Percentiles rank a stretch among this genome's conserved stretches.
phyloP scores from a whole-genome alignment of 92 coral and sea anemone species.

The Bergia sp. region DNA sequence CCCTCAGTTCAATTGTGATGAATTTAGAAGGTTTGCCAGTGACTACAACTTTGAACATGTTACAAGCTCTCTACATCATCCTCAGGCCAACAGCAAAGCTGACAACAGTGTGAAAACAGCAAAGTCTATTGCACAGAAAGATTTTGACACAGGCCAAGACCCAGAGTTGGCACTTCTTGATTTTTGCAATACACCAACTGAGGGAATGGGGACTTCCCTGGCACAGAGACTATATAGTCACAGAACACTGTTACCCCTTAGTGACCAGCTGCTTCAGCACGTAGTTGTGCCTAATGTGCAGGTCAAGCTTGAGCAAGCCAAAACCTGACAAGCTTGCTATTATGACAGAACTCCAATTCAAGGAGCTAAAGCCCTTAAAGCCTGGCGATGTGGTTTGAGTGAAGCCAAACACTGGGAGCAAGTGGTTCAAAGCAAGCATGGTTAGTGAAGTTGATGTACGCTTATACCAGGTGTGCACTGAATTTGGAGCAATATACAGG shows the following conservation, averaged over 20 bases:
- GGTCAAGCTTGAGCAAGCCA: not conserved
- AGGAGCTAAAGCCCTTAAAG: not conserved
- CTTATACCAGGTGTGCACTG: no score
- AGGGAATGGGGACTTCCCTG: not conserved
- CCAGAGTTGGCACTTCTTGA: not conserved
- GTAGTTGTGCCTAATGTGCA: not conserved
- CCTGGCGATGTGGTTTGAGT: no score
- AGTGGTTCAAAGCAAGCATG: no score
- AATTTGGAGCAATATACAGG: no score
- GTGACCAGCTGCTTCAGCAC: not conserved
- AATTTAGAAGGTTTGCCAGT: no score
- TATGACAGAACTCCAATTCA: not conserved
- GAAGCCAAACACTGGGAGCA: no score
- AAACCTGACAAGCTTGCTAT: not conserved
- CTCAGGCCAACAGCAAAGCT: not conserved
- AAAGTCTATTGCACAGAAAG: no score
- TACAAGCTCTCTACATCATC: no score
- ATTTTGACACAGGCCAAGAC: no score
- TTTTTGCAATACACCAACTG: not conserved
- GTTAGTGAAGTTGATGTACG: no score
- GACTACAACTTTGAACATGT: no score
- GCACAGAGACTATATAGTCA: not conserved
- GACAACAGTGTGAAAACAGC: not conserved
- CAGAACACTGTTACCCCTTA: not conserved
- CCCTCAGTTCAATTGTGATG: slow-evolving; percentile 28